Evolutionary conservation across 1,140 invertebrate genomes (phyloP), one percentile per base, ranked within the genome.

Genomic region (Philopotamus ludificatus): DNA sequence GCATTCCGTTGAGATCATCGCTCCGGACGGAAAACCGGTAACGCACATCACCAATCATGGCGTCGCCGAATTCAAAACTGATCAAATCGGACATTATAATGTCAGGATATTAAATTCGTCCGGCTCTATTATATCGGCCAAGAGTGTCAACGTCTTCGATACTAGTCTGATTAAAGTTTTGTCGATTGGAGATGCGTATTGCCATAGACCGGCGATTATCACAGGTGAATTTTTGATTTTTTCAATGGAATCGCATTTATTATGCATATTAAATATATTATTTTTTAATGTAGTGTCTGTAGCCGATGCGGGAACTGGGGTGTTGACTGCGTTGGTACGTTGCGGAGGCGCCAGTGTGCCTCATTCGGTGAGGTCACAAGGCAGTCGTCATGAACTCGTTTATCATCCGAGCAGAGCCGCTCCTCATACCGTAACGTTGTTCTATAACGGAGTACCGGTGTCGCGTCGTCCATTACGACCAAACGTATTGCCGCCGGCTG

Each of bases 71-170:
- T 85, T 85, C 72, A 79, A 81, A 0, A 82, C 81, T 0, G 76
- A 75, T 49, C 73, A 76, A 61, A 82, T 83, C 0, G 83, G 83
- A 0, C 74, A 80, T 25, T 85, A 85, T 57, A 75, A 80, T 2
- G 76, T 84, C 21, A 73, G 79, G 2, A 78, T 79, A 22, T 69
- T 80, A 3, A 73, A 75, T 58, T 76, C 64, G 34, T 80, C 72
- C 66, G 75, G 74, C 64, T 78, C 81, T 21, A 61, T 63, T 16
- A 75, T 82, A 45, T 77, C 78, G 39, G 77, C 80, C 0, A 74
- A 81, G 16, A 87, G 87, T 1, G 85, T 95, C 2, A 90, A 93
- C 73, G 92, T 91, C 0, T 92, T 93, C 63, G 94, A 97, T 79
- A 91, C 93, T 0, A 83, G 84, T 3, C 85, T 89, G 72, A 90